Evolutionary conservation across 2,113 vertebrate genomes (phyloP), one percentile per base, ranked within the genome.

Genomic region (Gymnarchus niloticus): DNA sequence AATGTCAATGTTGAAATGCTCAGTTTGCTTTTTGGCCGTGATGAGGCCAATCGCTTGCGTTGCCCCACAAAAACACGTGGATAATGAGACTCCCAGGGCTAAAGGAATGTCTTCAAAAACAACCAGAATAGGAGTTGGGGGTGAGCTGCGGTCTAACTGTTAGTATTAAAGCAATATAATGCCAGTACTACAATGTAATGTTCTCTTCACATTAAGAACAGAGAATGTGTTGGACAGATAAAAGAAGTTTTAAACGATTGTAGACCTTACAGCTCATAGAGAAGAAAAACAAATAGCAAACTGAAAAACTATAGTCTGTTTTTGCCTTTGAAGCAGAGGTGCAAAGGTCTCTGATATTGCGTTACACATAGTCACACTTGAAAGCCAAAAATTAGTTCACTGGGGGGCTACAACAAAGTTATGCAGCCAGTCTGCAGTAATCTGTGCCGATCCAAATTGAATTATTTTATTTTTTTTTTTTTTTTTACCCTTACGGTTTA

Each of bases 271-370:
- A 51, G 69, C 48, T 82, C 52, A 76, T 51, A 77, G 73, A 57
- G 41, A 49, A 87, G 77, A 57, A 17, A 12, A 65, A 46, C 17
- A 81, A 86, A 89, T 86, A 83, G 56, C 85, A 76, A 88, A 80
- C 85, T 87, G 87, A 89, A 85, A 85, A 86, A 81, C n/a, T n/a
- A n/a, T n/a, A 48, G 73, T 54, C 28, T 23, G 37, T 86, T 88
- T 88, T 76, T 73, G 61, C 52, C 44, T 81, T 51, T 49, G n/a
- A 25, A 81, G 23, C 49, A 23, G 33, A 10, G 8, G 33, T 14
- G 56, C 33, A n/a, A 77, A 77, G 73, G 73, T 77, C 56, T 41
- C 82, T 33, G 73, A 44, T 77, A 83, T 44, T 59, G 23, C 56
- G 46, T 41, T 59, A n/a, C 37, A 59, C 44, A 41, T 23, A 46